Evolutionary conservation across 2,113 vertebrate species (phyloP).

Genomic region (Ailurus styani): DNA sequence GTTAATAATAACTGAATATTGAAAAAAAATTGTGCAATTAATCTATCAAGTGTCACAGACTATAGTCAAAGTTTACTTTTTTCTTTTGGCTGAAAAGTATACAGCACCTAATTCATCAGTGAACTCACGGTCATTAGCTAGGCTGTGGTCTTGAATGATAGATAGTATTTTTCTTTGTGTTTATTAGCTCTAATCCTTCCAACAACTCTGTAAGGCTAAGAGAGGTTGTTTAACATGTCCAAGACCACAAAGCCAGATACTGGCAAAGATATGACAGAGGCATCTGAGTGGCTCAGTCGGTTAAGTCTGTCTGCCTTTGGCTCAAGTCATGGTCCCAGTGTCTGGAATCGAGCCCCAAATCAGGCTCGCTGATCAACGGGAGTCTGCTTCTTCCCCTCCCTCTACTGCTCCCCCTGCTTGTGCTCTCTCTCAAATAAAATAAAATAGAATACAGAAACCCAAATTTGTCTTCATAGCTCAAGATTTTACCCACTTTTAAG

Average conservation of each 20-base stretch:
- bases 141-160: neutral
- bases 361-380: neutral
- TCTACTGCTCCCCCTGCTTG: neutral
- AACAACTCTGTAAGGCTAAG: neutral
- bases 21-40: neutral
- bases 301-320: neutral
- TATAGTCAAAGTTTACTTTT: neutral
- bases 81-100: neutral
- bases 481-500: neutral
- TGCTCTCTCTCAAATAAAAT: neutral
- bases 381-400: neutral
- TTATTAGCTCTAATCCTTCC: neutral
- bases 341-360: neutral
- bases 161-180: neutral
- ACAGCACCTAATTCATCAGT: neutral
- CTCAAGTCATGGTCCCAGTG: neutral
- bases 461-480: slow-evolving; percentile 3
- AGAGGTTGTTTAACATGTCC: neutral
- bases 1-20: neutral
- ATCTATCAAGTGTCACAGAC: neutral
- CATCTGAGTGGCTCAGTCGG: neutral
- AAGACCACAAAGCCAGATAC: neutral
- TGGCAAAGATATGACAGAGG: neutral
- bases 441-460: neutral
- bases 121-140: neutral